Conservation (phyloP, 2,113 vertebrate species). For the Myotis davidii region DNA sequence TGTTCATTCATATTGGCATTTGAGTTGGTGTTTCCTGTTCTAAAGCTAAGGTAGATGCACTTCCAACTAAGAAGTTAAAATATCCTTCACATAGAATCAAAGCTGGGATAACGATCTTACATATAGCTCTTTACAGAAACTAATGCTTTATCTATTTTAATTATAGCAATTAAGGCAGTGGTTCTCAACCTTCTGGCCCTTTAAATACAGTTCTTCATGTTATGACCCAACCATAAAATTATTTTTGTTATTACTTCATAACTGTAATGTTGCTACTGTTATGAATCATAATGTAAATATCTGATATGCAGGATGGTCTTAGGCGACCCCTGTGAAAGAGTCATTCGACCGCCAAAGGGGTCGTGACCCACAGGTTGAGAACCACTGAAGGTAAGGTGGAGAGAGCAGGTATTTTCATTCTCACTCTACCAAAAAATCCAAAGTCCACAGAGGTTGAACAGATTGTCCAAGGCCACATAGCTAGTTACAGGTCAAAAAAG, state of each 20-base stretch:
- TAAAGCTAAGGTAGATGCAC: neutral
- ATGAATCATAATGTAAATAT: too few species aligned
- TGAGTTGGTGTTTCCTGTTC: neutral
- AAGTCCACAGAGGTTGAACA: neutral
- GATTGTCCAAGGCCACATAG: neutral
- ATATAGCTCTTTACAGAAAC: neutral
- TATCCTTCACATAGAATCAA: neutral
- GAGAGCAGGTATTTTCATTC: neutral
- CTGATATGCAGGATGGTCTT: too few species aligned
- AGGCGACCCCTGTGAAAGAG: too few species aligned
- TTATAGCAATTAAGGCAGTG: neutral
- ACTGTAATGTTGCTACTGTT: too few species aligned
- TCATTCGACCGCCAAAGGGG: too few species aligned
- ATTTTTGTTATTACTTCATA: too few species aligned
- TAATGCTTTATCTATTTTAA: slow-evolving; percentile 2
- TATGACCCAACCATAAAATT: too few species aligned
- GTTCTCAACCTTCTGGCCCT: too few species aligned
- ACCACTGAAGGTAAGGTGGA: neutral
- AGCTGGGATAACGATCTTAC: neutral
- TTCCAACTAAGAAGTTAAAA: slow-evolving; percentile 24
- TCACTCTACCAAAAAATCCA: neutral
- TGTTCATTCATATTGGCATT: neutral
- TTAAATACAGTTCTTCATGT: too few species aligned
- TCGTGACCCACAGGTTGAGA: too few species aligned
- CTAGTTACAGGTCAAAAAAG: neutral